A percentile compares a stretch with the other conserved stretches of the same genome.
phyloP scores from a whole-genome alignment of 2,888 invertebrate species.

The Plebejus anna region DNA sequence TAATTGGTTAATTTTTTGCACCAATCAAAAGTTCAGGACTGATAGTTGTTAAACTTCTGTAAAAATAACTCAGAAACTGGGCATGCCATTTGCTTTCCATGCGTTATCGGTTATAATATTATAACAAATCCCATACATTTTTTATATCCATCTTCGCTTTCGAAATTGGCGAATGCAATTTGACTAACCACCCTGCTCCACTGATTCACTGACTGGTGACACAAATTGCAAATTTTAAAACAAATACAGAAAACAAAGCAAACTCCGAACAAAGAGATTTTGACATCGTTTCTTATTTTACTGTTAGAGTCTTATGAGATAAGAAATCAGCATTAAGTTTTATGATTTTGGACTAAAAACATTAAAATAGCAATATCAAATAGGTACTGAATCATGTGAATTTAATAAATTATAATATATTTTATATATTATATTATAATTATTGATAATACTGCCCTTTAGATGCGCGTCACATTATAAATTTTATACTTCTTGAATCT shows the following conservation, averaged over 20 bases:
- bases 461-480: not conserved
- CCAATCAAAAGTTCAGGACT: too few relatives aligned
- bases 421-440: too few relatives aligned
- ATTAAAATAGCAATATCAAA: too few relatives aligned
- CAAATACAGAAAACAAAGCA: not conserved
- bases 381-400: too few relatives aligned
- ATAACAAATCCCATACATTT: not conserved
- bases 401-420: too few relatives aligned
- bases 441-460: too few relatives aligned
- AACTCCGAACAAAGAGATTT: not conserved
- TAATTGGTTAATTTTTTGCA: too few relatives aligned
- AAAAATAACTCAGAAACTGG: too few relatives aligned
- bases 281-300: not conserved
- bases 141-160: not conserved
- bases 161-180: not conserved
- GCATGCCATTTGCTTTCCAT: too few relatives aligned
- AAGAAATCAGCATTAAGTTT: not conserved
- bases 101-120: too few relatives aligned
- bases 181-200: not conserved
- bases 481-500: constrained; percentile 1
- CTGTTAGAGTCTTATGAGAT: not conserved
- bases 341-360: too few relatives aligned
- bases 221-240: constrained; percentile 3
- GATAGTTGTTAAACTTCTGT: too few relatives aligned
- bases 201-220: not conserved